Base-by-base conservation (phyloP, 2,888 invertebrate genomes). In the Caenorhabditis imperialis region DNA sequence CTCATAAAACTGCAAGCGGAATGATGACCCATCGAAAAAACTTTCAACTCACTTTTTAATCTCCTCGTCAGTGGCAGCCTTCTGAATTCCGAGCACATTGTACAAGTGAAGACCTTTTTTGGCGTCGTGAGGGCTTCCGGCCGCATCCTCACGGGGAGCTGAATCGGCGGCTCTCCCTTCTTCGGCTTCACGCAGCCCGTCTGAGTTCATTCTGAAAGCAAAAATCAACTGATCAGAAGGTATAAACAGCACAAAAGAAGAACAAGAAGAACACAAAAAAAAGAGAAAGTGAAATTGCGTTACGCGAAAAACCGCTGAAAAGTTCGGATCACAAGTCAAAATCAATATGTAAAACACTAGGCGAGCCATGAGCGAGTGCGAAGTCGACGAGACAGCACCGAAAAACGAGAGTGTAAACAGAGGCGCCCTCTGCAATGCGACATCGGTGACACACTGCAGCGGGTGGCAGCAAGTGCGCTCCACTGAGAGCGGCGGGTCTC, bases 21-120 rank as follows among this genome's bases (percentile, higher is more conserved):
- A n/a, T n/a, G n/a, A n/a, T n/a, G n/a, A n/a, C n/a, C n/a, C n/a
- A n/a, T n/a, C n/a, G n/a, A 30, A 30, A 30, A 30, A 30, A 30
- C 6, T 7, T 38, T 44, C 37, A 10, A 62, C 71, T 57, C 50
- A 65, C 77, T 76, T 78, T 70, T 87, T 87, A 35, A 87, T 87
- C 16, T 86, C 85, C n/a, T 87, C 87, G 5, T 85, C 85, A 1
- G 86, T 86, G 22, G 85, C 85, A 25, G 75, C 80, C 71, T 86
- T 86, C 25, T 77, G 62, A 16, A 87, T 35, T n/a, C 82, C 86
- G 12, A 87, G 78, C 7, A 85, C 77, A 47, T 82, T 78, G 57
- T 87, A 87, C 60, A 87, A 75, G 60, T 78, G 79, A 20, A 74
- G 67, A 27, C 78, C 76, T 48, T 81, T 80, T 45, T 75, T 73